phyloP scores from a whole-genome alignment of 2,113 vertebrate genomes.

The Xiphorhynchus elegans region DNA sequence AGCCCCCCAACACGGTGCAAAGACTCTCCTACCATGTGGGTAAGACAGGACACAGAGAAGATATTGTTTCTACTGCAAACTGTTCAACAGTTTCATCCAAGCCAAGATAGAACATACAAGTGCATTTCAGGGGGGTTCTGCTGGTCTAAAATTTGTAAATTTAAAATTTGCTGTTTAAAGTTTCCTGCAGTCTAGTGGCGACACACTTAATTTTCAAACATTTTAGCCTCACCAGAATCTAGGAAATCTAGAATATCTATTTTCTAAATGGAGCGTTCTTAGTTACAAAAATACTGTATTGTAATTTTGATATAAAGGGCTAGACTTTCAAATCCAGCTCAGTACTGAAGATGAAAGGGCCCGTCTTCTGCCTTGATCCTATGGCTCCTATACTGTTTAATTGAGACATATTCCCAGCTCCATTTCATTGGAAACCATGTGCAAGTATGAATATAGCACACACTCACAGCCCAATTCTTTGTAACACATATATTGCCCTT shows the following conservation, averaged over 20 bases:
- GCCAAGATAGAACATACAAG: background rate
- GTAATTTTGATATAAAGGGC: background rate
- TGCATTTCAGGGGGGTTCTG: background rate
- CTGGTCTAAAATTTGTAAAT: background rate
- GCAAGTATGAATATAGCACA: fast-evolving
- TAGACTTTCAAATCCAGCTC: background rate
- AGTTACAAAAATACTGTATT: background rate
- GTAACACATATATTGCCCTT: background rate
- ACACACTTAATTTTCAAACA: background rate
- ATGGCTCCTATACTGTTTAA: background rate
- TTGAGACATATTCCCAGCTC: background rate
- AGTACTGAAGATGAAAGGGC: background rate
- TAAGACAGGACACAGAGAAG: background rate
- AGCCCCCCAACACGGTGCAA: background rate
- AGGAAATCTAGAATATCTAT: background rate
- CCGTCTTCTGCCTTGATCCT: background rate
- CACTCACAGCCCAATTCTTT: background rate
- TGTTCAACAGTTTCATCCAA: background rate
- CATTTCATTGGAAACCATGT: fast-evolving
- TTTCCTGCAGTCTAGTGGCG: background rate
- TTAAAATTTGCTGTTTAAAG: background rate
- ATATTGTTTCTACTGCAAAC: background rate
- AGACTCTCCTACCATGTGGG: fast-evolving
- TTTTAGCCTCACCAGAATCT: background rate
- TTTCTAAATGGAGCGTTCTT: background rate